These are phyloP conservation scores for Upupa epops DNA, from an alignment of 2,113 vertebrate species.

Conservation along the genomic window DNA sequence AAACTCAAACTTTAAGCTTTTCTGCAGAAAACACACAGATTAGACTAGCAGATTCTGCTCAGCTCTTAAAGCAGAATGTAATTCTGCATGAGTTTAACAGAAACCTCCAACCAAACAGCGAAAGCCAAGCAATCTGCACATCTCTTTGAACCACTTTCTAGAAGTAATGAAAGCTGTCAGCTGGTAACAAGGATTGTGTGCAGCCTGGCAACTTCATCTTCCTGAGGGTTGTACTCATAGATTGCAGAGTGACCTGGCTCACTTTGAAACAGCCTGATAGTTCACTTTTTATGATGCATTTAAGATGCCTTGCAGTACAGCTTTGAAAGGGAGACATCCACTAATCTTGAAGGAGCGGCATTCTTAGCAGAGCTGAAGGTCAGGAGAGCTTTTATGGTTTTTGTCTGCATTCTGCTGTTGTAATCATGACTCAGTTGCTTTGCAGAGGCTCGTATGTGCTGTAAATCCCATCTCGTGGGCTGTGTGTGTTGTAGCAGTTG, in stretches of 20 bases:
- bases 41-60: no score
- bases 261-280: background rate
- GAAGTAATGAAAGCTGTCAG: background rate
- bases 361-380: background rate
- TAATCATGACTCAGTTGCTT: background rate
- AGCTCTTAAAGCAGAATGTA: no score
- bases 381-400: background rate
- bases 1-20: no score
- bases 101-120: background rate
- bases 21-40: no score
- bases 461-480: background rate
- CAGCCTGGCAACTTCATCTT: no score
- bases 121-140: background rate
- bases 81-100: no score
- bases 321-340: background rate
- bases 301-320: background rate
- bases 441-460: background rate
- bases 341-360: background rate
- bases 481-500: accelerated
- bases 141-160: background rate
- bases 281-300: background rate
- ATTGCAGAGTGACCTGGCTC: background rate
- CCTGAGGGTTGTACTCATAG: no score
- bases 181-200: background rate
- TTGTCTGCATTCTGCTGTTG: background rate